Percentiles rank a stretch among this genome's conserved stretches.
Conservation (phyloP, 2,888 invertebrate genomes). For the Pemphredon lugubris region DNA sequence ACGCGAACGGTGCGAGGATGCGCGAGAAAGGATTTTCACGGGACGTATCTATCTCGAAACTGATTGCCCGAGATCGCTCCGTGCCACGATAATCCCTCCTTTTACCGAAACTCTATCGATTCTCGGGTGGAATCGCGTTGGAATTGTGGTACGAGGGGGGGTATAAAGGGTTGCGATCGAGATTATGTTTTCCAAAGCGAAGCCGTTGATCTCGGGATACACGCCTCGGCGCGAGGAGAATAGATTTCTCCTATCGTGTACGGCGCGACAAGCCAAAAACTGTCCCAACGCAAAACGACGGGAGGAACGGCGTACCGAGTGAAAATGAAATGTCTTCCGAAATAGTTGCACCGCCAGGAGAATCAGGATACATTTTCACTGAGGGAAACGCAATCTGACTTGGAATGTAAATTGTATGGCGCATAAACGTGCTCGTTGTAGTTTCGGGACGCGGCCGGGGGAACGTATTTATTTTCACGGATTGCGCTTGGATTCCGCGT, state of each 20-base stretch:
- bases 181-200: conserved; percentile 26
- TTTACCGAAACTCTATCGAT: too few species aligned
- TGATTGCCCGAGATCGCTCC: conserved; percentile 39
- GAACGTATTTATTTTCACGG: conserved; percentile 59
- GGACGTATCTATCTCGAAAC: conserved; percentile 34
- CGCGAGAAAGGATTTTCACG: conserved; percentile 16
- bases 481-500: conserved; percentile 57
- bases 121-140: too few species aligned
- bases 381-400: conserved; percentile 56
- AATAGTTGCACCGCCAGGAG: conserved; percentile 68
- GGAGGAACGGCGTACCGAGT: conserved; percentile 47
- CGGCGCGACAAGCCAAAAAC: conserved; percentile 22
- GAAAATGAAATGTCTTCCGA: conserved; percentile 77
- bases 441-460: conserved; percentile 19
- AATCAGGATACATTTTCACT: conserved; percentile 56
- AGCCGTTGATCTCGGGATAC: too few species aligned
- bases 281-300: conserved; percentile 15
- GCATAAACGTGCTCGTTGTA: conserved; percentile 38
- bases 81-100: conserved; percentile 46
- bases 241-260: too few species aligned
- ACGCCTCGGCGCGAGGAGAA: too few species aligned
- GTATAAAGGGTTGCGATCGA: too few species aligned
- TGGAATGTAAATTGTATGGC: conserved; percentile 62
- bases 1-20: neutral
- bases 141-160: too few species aligned